These are phyloP conservation scores for Dorcus hopei DNA, from an alignment of 2,888 invertebrate species.

Conservation along the genomic window DNA sequence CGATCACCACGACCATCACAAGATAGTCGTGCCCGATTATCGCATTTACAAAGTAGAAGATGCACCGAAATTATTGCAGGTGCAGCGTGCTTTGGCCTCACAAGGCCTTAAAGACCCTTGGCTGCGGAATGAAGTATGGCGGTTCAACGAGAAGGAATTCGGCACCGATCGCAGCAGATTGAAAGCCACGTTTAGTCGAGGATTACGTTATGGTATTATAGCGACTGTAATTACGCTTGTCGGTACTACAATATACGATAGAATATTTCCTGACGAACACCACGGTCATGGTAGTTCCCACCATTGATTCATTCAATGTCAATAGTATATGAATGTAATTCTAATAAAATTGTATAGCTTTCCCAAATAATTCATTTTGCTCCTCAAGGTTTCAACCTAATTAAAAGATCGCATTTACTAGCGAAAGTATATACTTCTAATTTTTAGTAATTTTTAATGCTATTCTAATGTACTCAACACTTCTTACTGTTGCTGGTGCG, in stretches of 20 bases:
- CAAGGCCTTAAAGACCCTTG: slow-evolving; percentile 82
- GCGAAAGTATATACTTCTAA: too few species aligned
- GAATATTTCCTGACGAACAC: slow-evolving; percentile 44
- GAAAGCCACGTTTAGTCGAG: slow-evolving; percentile 57
- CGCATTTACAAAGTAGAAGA: slow-evolving; percentile 71
- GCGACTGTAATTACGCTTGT: slow-evolving; percentile 57
- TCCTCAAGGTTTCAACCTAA: too few species aligned
- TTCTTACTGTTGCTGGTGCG: too few species aligned
- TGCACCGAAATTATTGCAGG: slow-evolving; percentile 60
- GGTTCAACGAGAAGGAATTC: slow-evolving; percentile 61
- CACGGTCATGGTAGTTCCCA: slow-evolving; percentile 48
- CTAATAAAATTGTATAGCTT: slow-evolving; percentile 1
- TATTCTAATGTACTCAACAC: too few species aligned
- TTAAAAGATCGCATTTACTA: too few species aligned
- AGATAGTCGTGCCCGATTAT: slow-evolving; percentile 69
- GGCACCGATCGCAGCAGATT: slow-evolving; percentile 54
- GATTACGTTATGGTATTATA: slow-evolving; percentile 63
- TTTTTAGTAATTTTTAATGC: too few species aligned
- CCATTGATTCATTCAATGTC: slow-evolving; percentile 31
- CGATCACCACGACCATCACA: slow-evolving; percentile 45
- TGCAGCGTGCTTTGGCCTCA: slow-evolving; percentile 63
- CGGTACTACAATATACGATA: slow-evolving; percentile 41
- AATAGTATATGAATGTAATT: slow-evolving; percentile 13
- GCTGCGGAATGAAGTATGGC: slow-evolving; percentile 87
- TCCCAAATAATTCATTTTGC: too few species aligned